Evolutionary conservation across 2,113 vertebrate genomes (phyloP).

Genomic region (Malaclemys terrapin): DNA sequence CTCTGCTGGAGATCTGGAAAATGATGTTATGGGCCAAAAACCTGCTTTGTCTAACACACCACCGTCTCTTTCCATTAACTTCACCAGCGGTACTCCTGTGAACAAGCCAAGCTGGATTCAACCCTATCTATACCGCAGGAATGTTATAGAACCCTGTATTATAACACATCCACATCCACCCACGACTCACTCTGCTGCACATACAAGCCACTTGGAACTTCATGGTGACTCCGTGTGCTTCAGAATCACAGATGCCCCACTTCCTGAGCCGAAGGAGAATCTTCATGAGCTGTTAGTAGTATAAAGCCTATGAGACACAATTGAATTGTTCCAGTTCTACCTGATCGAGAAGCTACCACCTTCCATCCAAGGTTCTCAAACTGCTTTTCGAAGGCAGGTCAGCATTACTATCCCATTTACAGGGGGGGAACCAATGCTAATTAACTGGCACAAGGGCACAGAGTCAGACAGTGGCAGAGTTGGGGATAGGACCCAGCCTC

Average conservation of each 20-base stretch:
- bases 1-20: background rate
- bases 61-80: background rate
- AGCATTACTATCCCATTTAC: background rate
- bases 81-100: fast-evolving
- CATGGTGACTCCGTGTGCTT: background rate
- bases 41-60: fast-evolving
- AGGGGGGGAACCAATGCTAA: background rate
- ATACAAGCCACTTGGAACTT: background rate
- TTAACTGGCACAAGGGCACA: background rate
- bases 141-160: background rate
- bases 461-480: background rate
- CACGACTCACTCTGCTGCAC: background rate
- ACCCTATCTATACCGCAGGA: background rate
- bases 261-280: background rate
- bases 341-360: background rate
- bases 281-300: background rate
- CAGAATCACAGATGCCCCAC: too few relatives aligned
- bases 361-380: background rate
- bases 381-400: background rate
- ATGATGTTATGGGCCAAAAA: background rate
- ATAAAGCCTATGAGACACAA: background rate
- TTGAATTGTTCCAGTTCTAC: background rate
- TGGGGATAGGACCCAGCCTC: background rate
- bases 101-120: background rate
- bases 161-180: background rate